Evolutionary conservation across 2,113 vertebrate genomes (phyloP), one percentile per base, ranked within the genome.

Genomic region (Oriolus oriolus): DNA sequence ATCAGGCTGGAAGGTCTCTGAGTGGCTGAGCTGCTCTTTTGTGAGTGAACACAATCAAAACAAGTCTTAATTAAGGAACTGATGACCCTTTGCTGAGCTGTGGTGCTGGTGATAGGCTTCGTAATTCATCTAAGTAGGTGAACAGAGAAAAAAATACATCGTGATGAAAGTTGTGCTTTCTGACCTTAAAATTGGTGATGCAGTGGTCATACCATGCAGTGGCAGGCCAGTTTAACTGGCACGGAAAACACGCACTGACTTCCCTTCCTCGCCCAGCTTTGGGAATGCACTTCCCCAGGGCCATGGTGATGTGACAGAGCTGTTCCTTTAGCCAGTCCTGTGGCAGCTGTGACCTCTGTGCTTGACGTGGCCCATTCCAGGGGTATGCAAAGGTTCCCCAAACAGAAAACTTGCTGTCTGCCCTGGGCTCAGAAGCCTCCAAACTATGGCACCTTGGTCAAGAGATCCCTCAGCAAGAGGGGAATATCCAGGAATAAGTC

Each of bases 331-430:
- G 39, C n/a, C 0, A 15, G 14, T 53, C n/a, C 66, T 2, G 1
- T 0, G 15, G 42, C 59, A 78, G 30, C 8, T 54, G 56, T 78
- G 39, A 77, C 59, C 39, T 54, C 54, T 75, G 45, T 80, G 65
- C 60, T 50, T 6, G 7, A 6, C 0, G 0, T 73, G 54, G 12
- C 23, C 57, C 13, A 1, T 74, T 69, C 35, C 56, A 28, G 31
- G 56, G 53, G 4, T 22, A 4, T 3, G 10, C 33, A 81, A 52
- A 37, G 1, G 26, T 66, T 66, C 27, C 84, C 33, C 65, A 49
- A 59, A 85, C 24, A 35, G 8, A 37, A 45, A 24, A 63, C 74
- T 69, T 88, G 19, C 30, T 33, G 19, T 49, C 57, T 92, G 49
- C 28, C n/a, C n/a, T 1, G 1, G 23, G 31, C 41, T 79, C 42